Conservation (phyloP, 2,888 invertebrate genomes). For the Pyrocoelia pectoralis region DNA sequence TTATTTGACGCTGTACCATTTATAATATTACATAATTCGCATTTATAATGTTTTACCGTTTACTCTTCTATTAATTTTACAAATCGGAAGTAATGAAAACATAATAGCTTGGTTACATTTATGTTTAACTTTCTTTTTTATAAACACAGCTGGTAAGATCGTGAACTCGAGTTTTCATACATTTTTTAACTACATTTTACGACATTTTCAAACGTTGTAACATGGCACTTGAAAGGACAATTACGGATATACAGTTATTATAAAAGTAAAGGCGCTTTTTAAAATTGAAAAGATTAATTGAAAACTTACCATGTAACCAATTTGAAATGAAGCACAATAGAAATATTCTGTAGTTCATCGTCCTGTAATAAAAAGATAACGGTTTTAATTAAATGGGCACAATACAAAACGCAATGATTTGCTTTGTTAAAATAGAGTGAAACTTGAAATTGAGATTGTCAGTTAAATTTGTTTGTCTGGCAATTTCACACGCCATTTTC, state of each 20-base stretch:
- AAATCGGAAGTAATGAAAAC: no score
- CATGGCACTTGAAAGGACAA: not conserved
- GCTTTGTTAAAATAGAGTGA: not conserved
- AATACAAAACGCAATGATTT: not conserved
- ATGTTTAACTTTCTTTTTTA: no score
- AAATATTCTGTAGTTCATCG: constrained; percentile 38
- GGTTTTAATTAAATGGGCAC: constrained; percentile 4
- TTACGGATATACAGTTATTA: not conserved
- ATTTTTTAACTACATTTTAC: no score
- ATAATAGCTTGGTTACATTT: no score
- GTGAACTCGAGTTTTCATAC: no score
- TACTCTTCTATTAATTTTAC: no score
- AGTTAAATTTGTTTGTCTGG: not conserved
- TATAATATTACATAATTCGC: no score
- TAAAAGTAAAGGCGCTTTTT: not conserved
- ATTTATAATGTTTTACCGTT: no score
- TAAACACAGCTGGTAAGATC: no score
- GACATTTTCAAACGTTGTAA: no score
- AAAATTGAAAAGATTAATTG: not conserved
- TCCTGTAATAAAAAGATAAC: constrained; percentile 32
- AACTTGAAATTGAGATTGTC: not conserved
- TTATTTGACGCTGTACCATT: no score
- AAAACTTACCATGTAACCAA: constrained; percentile 39
- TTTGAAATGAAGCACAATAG: constrained; percentile 34
- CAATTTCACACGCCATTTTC: not conserved